A percentile compares a stretch with the other conserved stretches of the same genome.
Conservation (phyloP, 2,113 vertebrate genomes). For the Podocnemis expansa region DNA sequence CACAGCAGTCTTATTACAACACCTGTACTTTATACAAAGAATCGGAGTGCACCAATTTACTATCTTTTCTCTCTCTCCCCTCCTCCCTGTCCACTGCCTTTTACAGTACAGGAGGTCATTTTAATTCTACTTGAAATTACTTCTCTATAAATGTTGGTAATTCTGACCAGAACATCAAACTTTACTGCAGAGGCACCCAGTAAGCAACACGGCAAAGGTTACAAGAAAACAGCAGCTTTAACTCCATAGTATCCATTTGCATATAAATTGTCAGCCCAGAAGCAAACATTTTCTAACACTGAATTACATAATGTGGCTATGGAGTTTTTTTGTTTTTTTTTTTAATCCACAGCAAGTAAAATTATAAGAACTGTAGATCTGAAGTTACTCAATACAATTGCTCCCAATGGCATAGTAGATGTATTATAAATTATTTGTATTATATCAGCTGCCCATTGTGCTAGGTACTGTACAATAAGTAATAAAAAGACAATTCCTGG, state of each 20-base stretch:
- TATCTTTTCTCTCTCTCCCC: neutral
- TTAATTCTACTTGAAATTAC: constrained; percentile 55
- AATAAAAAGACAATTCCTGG: neutral
- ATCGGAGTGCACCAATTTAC: neutral
- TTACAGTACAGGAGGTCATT: constrained; percentile 43
- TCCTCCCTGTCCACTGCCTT: constrained; percentile 2
- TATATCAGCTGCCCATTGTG: neutral
- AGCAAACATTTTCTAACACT: constrained; percentile 52
- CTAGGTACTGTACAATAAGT: neutral
- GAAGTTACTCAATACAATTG: neutral
- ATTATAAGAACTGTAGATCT: neutral
- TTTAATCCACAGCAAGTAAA: neutral
- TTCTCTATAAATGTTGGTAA: constrained; percentile 52
- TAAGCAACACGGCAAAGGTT: constrained; percentile 42
- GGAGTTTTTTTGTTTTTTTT: too few relatives aligned
- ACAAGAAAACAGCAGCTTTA: neutral
- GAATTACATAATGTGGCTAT: constrained; percentile 43
- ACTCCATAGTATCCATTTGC: constrained; percentile 47
- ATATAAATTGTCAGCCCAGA: constrained; percentile 56
- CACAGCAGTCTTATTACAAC: constrained; percentile 20
- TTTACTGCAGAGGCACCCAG: constrained; percentile 23
- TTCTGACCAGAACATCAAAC: constrained; percentile 47
- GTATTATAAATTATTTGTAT: neutral
- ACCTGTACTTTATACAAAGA: constrained; percentile 3
- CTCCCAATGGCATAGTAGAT: neutral